Conservation (phyloP, 2,888 invertebrate species). For the Latrodectus elegans region DNA sequence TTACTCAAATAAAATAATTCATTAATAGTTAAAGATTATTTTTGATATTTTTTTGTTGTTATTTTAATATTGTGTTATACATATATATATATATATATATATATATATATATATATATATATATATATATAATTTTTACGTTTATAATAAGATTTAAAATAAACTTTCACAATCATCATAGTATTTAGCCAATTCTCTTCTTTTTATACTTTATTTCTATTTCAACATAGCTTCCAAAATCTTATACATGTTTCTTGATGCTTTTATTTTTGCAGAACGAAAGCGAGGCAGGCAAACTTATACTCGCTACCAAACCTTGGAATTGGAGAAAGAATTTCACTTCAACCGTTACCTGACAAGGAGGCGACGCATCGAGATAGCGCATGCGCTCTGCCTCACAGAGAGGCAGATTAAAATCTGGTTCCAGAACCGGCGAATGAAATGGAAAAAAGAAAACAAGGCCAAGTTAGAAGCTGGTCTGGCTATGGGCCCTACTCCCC, state of each 20-base stretch:
- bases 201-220: too few relatives aligned
- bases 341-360: slow-evolving; percentile 98
- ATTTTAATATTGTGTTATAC: too few relatives aligned
- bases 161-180: too few relatives aligned
- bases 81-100: too few relatives aligned
- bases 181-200: too few relatives aligned
- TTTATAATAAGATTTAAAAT: too few relatives aligned
- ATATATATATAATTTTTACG: too few relatives aligned
- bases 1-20: too few relatives aligned
- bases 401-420: slow-evolving; percentile 98
- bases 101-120: too few relatives aligned
- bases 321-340: slow-evolving; percentile 98
- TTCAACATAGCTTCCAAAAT: too few relatives aligned
- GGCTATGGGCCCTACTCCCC: slow-evolving; percentile 69
- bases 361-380: slow-evolving; percentile 96
- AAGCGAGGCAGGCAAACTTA: slow-evolving; percentile 98
- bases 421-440: slow-evolving; percentile 98
- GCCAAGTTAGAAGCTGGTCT: slow-evolving; percentile 69
- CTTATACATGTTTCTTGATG: background rate
- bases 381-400: slow-evolving; percentile 95
- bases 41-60: too few relatives aligned
- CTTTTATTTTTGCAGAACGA: slow-evolving; percentile 81
- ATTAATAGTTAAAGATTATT: too few relatives aligned
- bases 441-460: slow-evolving; percentile 95
- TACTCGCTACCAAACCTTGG: slow-evolving; percentile 97